Evolutionary conservation across 2,113 vertebrate genomes (phyloP).

Genomic region (Prionailurus viverrinus): DNA sequence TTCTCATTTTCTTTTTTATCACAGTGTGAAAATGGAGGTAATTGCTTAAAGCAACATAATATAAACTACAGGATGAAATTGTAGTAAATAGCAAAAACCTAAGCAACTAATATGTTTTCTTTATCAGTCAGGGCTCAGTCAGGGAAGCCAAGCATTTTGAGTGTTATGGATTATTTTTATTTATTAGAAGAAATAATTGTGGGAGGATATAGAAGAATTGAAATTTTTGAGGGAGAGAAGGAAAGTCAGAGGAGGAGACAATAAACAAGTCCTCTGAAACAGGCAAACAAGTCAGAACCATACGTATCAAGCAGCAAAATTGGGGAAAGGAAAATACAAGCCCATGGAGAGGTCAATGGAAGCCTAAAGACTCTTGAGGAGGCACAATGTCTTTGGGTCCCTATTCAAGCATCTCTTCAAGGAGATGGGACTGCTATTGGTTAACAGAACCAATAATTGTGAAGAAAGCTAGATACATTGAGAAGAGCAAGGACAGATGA

Average conservation of each 20-base stretch:
- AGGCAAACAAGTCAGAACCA: neutral
- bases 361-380: neutral
- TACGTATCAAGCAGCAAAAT: too few species aligned
- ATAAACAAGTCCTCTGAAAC: neutral
- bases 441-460: neutral
- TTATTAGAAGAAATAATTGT: neutral
- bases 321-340: neutral
- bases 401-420: neutral
- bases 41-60: neutral
- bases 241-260: neutral
- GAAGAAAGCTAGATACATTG: neutral
- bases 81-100: neutral
- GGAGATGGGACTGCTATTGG: neutral
- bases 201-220: neutral
- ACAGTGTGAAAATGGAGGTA: neutral
- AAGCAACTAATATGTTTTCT: neutral
- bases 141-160: neutral
- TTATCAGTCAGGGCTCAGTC: neutral
- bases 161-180: neutral
- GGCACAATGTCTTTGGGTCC: rapidly evolving
- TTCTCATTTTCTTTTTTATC: slow-evolving; percentile 8
- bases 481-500: neutral
- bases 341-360: neutral
- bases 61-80: neutral
- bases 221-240: neutral